Base-by-base conservation (phyloP, 2,797 vertebrate genomes). In the Tadarida brasiliensis region DNA sequence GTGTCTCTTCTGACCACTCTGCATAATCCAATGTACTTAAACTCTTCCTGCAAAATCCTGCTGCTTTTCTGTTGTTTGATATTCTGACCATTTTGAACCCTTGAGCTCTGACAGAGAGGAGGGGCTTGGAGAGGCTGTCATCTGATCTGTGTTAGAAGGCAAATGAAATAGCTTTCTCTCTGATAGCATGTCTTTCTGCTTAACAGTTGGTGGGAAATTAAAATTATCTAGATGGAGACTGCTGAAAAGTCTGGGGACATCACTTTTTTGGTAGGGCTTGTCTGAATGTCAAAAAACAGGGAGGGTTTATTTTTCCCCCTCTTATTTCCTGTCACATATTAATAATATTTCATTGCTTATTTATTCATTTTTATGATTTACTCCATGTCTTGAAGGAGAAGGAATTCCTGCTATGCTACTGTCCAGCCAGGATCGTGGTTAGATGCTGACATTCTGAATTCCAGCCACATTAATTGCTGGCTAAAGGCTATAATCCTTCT, bases 381-480 rank as follows among this genome's bases (percentile, higher is more conserved):
- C 97, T 98, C 87, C 95, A 97, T 97, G 99, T 99, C 98, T 99
- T 99, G 98, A 98, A 99, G 98, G 98, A 97, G 96, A 96, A 98
- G 98, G 97, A 98, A 99, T 98, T 99, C 99, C 98, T 99, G 99
- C 98, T 99, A 98, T 99, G 99, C 98, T 98, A 98, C 99, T 99
- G 98, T 99, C 98, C 96, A 97, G 99, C 98, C 98, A 98, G 98
- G 98, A 98, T 98, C 98, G 98, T 99, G 98, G 98, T 99, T 98
- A 99, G 99, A 99, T 98, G 98, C 99, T 98, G 99, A 99, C 98
- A 98, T 99, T 99, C 98, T 99, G 98, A 98, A 98, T 99, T 99
- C 99, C 98, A 98, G 98, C 98, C 99, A 99, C 99, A 99, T 99
- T 99, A 99, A 99, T 99, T 99, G 99, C 99, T 99, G 99, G 99